These are phyloP conservation scores for Drosophila merina DNA, from an alignment of 2,888 invertebrate species.

Conservation along the genomic window DNA sequence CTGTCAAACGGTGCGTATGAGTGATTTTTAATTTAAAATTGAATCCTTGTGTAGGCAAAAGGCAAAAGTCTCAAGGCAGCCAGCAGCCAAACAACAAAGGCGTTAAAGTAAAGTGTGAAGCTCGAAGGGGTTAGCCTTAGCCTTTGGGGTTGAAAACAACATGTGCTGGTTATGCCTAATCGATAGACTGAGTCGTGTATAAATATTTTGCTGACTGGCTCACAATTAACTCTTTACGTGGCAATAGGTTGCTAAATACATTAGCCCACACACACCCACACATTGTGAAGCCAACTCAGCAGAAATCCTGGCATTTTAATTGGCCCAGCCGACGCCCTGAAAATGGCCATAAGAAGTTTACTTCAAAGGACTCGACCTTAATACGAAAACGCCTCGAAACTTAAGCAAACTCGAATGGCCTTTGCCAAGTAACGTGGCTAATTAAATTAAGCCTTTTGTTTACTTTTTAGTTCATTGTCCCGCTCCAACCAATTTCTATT, in stretches of 20 bases:
- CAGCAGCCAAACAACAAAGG: slow-evolving; percentile 61
- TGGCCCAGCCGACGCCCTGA: slow-evolving; percentile 48
- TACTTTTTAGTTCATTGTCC: slow-evolving; percentile 17
- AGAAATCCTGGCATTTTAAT: slow-evolving; percentile 63
- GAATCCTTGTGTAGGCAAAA: slow-evolving; percentile 37
- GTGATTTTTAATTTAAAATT: slow-evolving; percentile 67
- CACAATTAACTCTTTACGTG: slow-evolving; percentile 76
- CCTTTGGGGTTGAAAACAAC: slow-evolving; percentile 19
- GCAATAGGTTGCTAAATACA: slow-evolving; percentile 68
- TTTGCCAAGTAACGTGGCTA: slow-evolving; percentile 42
- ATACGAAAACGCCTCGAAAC: slow-evolving; percentile 40
- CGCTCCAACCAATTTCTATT: slow-evolving; percentile 16
- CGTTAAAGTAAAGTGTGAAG: slow-evolving; percentile 64
- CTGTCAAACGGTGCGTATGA: slow-evolving; percentile 62
- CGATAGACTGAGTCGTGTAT: slow-evolving; percentile 52
- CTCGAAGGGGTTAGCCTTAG: slow-evolving; percentile 7
- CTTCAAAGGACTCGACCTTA: slow-evolving; percentile 45
- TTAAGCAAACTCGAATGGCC: slow-evolving; percentile 28
- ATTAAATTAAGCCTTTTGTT: slow-evolving; percentile 63
- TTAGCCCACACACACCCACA: slow-evolving; percentile 39
- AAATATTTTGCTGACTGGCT: slow-evolving; percentile 62
- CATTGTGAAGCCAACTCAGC: slow-evolving; percentile 45
- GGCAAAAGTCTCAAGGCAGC: slow-evolving; percentile 30
- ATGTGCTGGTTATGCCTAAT: slow-evolving; percentile 71
- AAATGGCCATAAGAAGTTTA: slow-evolving; percentile 49